Percentiles rank a stretch among this genome's conserved stretches.
phyloP scores from a whole-genome alignment of 2,797 vertebrate genomes.

The Coccyzus lansbergi region DNA sequence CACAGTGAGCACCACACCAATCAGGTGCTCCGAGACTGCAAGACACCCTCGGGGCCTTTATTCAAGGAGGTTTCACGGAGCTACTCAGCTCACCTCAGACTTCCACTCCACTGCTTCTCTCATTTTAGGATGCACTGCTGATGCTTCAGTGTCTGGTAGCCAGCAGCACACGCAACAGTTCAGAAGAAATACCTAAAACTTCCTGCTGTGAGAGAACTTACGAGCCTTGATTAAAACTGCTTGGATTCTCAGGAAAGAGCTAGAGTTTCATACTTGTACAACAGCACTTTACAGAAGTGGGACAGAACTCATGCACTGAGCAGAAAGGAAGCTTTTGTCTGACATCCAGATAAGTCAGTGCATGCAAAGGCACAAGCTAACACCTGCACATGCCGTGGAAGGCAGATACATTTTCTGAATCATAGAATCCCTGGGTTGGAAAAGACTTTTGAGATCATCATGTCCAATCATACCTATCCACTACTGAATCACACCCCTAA shows the following conservation, averaged over 20 bases:
- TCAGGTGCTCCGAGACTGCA: not conserved
- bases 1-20: not conserved
- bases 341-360: no score
- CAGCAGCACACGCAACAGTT: not conserved
- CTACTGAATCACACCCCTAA: no score
- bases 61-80: not conserved
- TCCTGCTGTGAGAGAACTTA: not conserved
- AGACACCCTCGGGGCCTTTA: not conserved
- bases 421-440: no score
- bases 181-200: not conserved
- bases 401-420: not conserved
- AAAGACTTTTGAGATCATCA: no score
- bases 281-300: not conserved
- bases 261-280: not conserved
- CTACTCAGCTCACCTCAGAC: not conserved
- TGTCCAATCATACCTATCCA: no score
- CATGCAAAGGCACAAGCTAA: not conserved
- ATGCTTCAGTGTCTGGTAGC: no score
- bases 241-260: not conserved
- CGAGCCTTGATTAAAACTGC: not conserved
- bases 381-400: not conserved
- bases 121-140: not conserved
- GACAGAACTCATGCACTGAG: not conserved
- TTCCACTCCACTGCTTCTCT: not conserved
- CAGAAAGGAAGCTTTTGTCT: not conserved